These are phyloP conservation scores for Alligator sinensis DNA, from an alignment of 2,113 vertebrate species.

Conservation along the genomic window DNA sequence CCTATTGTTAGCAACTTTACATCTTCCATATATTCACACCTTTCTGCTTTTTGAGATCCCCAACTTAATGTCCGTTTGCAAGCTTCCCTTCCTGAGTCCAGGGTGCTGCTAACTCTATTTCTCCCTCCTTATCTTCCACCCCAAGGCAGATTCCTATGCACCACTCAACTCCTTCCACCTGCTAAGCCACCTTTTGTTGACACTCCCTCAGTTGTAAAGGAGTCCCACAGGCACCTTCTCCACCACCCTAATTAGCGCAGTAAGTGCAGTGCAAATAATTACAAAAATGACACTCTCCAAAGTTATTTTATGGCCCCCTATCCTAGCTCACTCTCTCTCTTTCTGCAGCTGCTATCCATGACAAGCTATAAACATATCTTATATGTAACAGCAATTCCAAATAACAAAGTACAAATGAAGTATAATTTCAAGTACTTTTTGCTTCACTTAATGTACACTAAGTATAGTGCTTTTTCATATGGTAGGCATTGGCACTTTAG, in stretches of 20 bases:
- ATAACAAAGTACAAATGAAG: conserved; percentile 11
- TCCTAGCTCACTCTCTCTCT: background rate
- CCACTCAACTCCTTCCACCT: background rate
- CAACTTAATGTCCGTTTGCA: background rate
- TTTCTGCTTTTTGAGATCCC: background rate
- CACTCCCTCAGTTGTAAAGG: background rate
- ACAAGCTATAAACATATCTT: background rate
- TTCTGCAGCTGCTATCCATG: background rate
- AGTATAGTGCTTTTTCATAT: background rate
- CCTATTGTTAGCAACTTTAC: background rate
- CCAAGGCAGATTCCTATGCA: background rate
- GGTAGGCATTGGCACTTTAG: background rate
- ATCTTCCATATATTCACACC: background rate
- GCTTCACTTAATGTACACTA: background rate
- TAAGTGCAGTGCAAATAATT: background rate
- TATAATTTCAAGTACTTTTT: conserved; percentile 18
- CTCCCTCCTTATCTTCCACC: background rate
- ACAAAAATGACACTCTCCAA: background rate
- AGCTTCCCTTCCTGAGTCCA: background rate
- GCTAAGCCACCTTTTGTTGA: background rate
- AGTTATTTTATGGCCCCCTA: background rate
- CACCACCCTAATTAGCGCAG: background rate
- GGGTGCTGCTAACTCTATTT: background rate
- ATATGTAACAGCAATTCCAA: conserved; percentile 15
- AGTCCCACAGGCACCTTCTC: background rate